Evolutionary conservation across 2,797 vertebrate species (phyloP), one percentile per base, ranked within the genome.

Genomic region (Oreochromis mossambicus): DNA sequence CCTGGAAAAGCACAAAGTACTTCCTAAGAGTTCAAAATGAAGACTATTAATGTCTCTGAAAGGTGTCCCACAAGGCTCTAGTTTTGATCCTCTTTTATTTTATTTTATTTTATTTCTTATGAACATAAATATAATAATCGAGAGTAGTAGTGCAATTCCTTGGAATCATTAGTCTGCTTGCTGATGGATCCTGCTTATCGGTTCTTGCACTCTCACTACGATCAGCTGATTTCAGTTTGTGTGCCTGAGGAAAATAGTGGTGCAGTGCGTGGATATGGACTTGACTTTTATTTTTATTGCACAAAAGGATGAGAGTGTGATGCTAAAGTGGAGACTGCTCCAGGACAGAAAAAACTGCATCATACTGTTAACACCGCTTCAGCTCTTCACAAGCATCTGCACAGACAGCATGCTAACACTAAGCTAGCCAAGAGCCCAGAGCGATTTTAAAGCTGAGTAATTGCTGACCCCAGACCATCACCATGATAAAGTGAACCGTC

Each of bases 1-100:
- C 96, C 99, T 99, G 89, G 66, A 73, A 78, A 34, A 29, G 63
- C 5, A 4, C 13, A 75, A 19, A 50, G 24, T 12, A 19, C 41
- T 48, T 19, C 43, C 15, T 48, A 19, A 32, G 7, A 32, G 15
- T 75, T 75, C 5, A 24, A 19, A 43, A 52, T 8, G 3, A 38
- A 52, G 24, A 4, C 8, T 4, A 7, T n/a, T 19, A 3, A 21
- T n/a, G n/a, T 19, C 52, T 7, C 5, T 7, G 1, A 36, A 29
- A 38, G 73, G 21, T 12, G 51, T 50, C 10, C 41, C 68, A 29
- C 83, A 73, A 1, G 76, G 83, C 51, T 79, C 75, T 11, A 7
- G 6, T 38, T 51, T 6, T 2, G n/a, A 14, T 36, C 32, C 55
- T 51, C 77, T 61, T 24, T 38, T 41, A 26, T 26, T 26, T 26